Conservation (phyloP, 1,140 invertebrate genomes). For the Cephus cinctus region DNA sequence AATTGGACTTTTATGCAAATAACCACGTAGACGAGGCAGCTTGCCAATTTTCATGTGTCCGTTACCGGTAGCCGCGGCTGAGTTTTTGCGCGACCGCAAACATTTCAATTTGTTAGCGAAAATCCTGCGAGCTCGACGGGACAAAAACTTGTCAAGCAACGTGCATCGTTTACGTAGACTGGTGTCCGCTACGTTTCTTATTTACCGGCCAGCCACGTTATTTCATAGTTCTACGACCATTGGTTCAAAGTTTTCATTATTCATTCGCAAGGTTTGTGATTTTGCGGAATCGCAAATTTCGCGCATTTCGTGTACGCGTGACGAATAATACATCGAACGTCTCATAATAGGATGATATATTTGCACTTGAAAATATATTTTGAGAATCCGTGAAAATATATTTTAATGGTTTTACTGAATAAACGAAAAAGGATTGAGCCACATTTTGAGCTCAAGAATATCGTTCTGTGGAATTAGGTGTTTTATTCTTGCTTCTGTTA, state of each 20-base stretch:
- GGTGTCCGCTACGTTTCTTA: not conserved
- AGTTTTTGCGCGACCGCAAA: not conserved
- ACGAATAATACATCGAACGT: no score
- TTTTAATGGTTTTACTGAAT: no score
- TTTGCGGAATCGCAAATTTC: not conserved
- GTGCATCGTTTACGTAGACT: not conserved
- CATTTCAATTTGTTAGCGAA: not conserved
- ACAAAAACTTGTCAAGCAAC: not conserved
- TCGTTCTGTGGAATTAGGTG: no score
- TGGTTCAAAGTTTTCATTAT: not conserved
- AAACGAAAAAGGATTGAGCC: no score
- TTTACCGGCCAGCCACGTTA: not conserved
- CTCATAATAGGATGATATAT: no score
- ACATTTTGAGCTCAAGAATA: no score
- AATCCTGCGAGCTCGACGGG: not conserved
- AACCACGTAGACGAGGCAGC: conserved; percentile 13
- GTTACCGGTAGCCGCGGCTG: conserved; percentile 4
- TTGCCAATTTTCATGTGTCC: conserved; percentile 19
- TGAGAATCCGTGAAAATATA: no score
- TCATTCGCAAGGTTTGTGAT: not conserved
- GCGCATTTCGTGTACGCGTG: no score
- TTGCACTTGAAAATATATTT: no score
- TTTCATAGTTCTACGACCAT: no score
- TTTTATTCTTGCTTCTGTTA: no score
- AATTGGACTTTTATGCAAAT: conserved; percentile 22